Evolutionary conservation across 1,140 invertebrate species (phyloP).

Genomic region (Drosophila arawakana): DNA sequence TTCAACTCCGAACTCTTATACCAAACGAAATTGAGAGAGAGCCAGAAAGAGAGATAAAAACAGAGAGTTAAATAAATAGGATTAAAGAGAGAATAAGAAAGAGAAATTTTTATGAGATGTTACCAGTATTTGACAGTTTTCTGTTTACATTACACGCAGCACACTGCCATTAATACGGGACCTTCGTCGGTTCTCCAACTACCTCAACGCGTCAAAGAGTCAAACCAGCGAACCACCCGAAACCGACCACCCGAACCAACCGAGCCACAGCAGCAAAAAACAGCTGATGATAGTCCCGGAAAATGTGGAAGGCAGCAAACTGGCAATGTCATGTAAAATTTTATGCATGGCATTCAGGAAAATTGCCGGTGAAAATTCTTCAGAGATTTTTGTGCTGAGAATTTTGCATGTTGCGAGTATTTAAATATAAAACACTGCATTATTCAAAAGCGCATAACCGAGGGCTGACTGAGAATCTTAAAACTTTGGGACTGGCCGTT

Average conservation of each 20-base stretch:
- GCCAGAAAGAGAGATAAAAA: constrained; percentile 13
- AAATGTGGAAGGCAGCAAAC: constrained; percentile 11
- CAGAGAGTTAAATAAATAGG: not conserved
- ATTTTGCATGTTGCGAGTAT: constrained; percentile 27
- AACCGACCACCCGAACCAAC: not conserved
- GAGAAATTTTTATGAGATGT: constrained; percentile 36
- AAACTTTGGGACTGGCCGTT: constrained; percentile 35
- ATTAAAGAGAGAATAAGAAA: constrained; percentile 10
- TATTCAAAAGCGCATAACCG: constrained; percentile 46
- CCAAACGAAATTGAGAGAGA: constrained; percentile 21
- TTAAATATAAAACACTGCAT: constrained; percentile 58
- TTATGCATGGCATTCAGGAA: constrained; percentile 65
- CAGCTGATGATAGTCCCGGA: constrained; percentile 65
- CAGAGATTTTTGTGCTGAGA: constrained; percentile 12
- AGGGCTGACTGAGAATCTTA: constrained; percentile 35
- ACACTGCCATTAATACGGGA: constrained; percentile 45
- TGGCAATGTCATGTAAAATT: constrained; percentile 67
- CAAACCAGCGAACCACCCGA: not conserved
- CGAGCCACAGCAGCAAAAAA: constrained; percentile 20
- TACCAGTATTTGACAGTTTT: constrained; percentile 60
- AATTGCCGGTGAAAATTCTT: constrained; percentile 62
- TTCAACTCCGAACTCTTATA: constrained; percentile 43
- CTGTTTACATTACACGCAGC: constrained; percentile 66
- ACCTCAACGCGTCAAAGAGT: not conserved
- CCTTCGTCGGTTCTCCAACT: constrained; percentile 15